Evolutionary conservation across 2,113 vertebrate genomes (phyloP).

Genomic region (Raja brachyura): DNA sequence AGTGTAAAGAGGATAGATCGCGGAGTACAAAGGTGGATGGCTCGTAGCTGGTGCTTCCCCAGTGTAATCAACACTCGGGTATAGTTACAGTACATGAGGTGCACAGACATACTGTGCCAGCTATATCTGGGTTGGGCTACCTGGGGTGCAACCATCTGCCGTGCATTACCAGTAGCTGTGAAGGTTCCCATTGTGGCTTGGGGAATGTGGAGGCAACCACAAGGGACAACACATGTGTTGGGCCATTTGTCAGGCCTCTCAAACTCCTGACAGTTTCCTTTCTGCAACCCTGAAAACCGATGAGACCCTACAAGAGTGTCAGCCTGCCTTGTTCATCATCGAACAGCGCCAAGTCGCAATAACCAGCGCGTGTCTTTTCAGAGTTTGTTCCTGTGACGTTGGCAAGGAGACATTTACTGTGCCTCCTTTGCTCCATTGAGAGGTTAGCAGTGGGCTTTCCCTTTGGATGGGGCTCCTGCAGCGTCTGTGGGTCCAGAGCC

Average conservation of each 20-base stretch:
- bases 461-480: neutral
- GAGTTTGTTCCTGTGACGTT: neutral
- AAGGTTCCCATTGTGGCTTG: neutral
- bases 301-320: neutral
- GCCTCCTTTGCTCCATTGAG: neutral
- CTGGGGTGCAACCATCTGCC: slow-evolving; percentile 1
- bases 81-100: neutral
- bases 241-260: neutral
- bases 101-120: neutral
- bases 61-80: neutral
- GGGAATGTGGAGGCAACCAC: neutral
- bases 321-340: neutral
- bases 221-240: neutral
- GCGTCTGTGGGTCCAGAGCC: neutral
- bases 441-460: neutral
- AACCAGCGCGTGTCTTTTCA: neutral
- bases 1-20: neutral
- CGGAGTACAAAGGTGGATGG: neutral
- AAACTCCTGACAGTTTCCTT: neutral
- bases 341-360: no score
- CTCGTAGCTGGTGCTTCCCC: neutral
- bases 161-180: neutral
- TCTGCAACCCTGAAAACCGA: neutral
- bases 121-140: neutral
- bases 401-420: neutral